Conservation (phyloP, 2,113 vertebrate species). For the Myanophis thanlyinensis region DNA sequence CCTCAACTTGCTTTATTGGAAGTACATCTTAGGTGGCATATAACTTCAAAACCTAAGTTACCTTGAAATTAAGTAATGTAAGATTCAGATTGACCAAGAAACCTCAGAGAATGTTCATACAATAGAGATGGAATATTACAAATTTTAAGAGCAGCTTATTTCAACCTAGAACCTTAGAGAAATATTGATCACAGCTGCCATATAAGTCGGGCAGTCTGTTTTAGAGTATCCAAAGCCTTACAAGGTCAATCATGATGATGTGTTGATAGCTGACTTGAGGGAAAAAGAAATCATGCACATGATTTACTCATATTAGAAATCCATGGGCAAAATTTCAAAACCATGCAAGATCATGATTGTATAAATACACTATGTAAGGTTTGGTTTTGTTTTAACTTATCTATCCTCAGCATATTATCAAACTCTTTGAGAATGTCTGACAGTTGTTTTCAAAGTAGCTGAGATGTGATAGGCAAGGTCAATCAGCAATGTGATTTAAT, state of each 20-base stretch:
- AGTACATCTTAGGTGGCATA: background rate
- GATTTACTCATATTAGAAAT: background rate
- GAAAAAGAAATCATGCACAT: background rate
- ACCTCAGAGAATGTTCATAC: background rate
- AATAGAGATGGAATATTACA: background rate
- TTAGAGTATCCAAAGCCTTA: background rate
- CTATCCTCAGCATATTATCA: background rate
- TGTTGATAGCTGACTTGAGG: background rate
- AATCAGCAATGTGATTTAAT: background rate
- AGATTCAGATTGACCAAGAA: background rate
- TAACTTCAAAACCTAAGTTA: background rate
- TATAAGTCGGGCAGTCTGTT: background rate
- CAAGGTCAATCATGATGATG: background rate
- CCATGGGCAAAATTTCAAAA: background rate
- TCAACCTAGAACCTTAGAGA: background rate
- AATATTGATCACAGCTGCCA: background rate
- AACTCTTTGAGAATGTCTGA: background rate
- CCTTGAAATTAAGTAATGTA: background rate
- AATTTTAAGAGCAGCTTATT: background rate
- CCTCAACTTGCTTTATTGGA: background rate
- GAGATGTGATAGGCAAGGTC: background rate
- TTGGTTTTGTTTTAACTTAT: background rate
- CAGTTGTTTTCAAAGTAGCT: background rate
- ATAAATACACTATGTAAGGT: background rate
- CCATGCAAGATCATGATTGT: background rate